A percentile compares a stretch with the other conserved stretches of the same genome.
These are phyloP conservation scores for Chaetura pelagica DNA, from an alignment of 2,113 vertebrate species.

Conservation along the genomic window DNA sequence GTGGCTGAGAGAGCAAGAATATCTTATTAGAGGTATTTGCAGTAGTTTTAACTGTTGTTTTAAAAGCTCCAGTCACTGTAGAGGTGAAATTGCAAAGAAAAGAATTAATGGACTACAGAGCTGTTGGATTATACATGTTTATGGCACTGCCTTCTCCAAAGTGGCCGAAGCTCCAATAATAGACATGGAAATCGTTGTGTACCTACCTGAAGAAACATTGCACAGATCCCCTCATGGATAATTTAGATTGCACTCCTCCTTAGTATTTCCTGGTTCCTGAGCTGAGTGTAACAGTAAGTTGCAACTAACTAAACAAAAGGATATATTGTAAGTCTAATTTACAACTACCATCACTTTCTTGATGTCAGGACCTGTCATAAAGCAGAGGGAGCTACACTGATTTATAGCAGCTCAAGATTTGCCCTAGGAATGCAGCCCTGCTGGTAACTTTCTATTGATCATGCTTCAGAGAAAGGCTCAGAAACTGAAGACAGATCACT, in stretches of 20 bases:
- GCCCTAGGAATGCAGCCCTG: not conserved
- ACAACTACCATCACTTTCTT: not conserved
- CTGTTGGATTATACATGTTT: not conserved
- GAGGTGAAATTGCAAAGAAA: not conserved
- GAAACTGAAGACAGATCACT: not conserved
- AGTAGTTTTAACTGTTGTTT: not conserved
- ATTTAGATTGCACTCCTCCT: not conserved
- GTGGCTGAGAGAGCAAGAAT: not conserved
- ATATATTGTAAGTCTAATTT: not conserved
- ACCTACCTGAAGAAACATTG: not conserved
- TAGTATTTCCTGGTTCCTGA: not conserved
- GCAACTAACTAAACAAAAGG: not conserved
- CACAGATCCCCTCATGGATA: not conserved
- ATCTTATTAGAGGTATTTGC: not conserved
- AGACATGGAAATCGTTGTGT: not conserved
- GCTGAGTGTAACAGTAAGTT: not conserved
- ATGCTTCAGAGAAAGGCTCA: not conserved
- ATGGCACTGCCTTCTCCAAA: not conserved
- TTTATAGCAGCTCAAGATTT: not conserved
- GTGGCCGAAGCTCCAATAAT: not conserved
- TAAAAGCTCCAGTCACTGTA: not conserved
- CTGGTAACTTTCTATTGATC: not conserved
- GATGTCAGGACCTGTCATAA: not conserved
- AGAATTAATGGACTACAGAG: not conserved
- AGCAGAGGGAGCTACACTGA: not conserved